Base-by-base conservation (phyloP, 2,797 vertebrate species). In the Cryptoprocta ferox region DNA sequence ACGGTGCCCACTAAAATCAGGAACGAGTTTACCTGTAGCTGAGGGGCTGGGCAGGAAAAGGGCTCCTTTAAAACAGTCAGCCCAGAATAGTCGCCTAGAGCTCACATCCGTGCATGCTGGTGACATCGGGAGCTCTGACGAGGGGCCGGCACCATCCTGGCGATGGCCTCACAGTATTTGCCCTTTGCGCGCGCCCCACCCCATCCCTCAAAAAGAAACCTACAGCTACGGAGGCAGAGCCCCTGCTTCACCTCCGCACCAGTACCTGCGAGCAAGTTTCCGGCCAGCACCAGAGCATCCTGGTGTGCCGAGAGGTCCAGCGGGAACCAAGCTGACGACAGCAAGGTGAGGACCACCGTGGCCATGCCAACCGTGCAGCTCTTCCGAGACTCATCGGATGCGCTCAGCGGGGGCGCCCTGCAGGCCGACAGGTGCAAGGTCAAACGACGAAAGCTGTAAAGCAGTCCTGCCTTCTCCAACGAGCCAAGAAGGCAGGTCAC, bases 261-360 rank as follows among this genome's bases (percentile, higher is more conserved):
- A 19, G 4, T 97, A 99, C 99, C 99, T 97, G 99, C 99, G 24
- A 99, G 99, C 97, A 99, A 98, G 98, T 99, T 99, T 94, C 99
- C 99, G 68, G 99, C 99, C 80, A 99, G 98, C 97, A 99, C 96
- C 91, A 99, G 98, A 85, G 99, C 99, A 81, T 99, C 99, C 96
- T 99, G 99, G 97, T 99, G 99, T 48, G 99, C 99, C 24, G 99
- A 99, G 48, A 99, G 99, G 97, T 99, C 99, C 94, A 99, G 98
- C 0, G 99, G 99, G 97, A 99, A 99, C 99, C 99, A 99, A 1
- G 99, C 99, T 0, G 99, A 99, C 0, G 99, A 99, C 37, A 99
- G 99, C n/a, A 99, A 98, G 8, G 99, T 99, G 14, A 99, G 99
- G 63, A 99, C 97, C 99, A 99, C 99, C 66, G 99, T 99, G 26